Base-by-base conservation (phyloP, 2,888 invertebrate species). In the Agrotis ipsilon region DNA sequence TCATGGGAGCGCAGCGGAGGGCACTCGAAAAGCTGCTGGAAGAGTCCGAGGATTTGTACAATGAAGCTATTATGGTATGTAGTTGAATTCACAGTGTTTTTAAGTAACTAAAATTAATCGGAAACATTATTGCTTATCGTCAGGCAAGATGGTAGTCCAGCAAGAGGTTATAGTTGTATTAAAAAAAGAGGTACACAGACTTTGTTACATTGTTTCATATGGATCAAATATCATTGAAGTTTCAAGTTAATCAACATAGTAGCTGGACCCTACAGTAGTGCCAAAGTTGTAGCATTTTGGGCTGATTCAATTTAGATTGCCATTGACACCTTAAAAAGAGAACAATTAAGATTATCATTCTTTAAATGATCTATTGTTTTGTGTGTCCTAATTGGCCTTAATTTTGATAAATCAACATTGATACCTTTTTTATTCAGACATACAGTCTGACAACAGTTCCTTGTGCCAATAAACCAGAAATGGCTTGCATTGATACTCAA, bases 41-140 rank as follows among this genome's bases (percentile, higher is more conserved):
- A 32, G 98, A 98, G 87, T 99, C 99, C 0, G 98, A 98, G 87
- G 98, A 98, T 51, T 96, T 99, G 1, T 99, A 99, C 92, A 97
- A 98, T 89, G 98, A 98, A 89, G 99, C 99, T 19, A 97, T 99
- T 80, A 97, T 97, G 97, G 98, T 98, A 93, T 0, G 74, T 74
- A 85, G 77, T 46, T 48, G 55, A 61, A 64, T 39, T 54, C 32
- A 24, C 39, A 19, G 1, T n/a, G n/a, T 19, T 14, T 67, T 1
- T 43, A 6, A 21, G 49, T 21, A 18, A 9, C n/a, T 1, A 11
- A 1, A 43, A 5, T 32, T 32, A 32, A 32, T 32, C 6, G 32
- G 32, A 7, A 6, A 32, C 32, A 32, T 32, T 7, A 32, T 32
- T 7, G 32, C 32, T 7, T 7, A 32, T 1, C 32, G 7, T 32